These are phyloP conservation scores for Dryadula phaetusa DNA, from an alignment of 2,888 invertebrate genomes.

Conservation along the genomic window DNA sequence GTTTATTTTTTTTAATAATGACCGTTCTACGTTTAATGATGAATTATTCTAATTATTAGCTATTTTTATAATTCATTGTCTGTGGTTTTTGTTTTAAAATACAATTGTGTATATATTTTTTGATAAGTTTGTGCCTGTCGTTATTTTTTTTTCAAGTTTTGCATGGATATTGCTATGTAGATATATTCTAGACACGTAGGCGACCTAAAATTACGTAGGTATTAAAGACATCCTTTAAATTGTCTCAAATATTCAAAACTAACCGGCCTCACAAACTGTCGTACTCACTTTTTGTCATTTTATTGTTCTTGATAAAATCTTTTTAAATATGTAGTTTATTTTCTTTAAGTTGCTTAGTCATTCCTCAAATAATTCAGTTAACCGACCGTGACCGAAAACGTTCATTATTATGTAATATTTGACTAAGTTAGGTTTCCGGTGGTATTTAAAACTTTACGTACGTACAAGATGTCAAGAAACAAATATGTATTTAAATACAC, in stretches of 20 bases:
- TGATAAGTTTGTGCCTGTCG: not conserved
- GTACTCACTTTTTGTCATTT: conserved; percentile 36
- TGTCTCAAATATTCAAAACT: conserved; percentile 43
- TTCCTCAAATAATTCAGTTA: conserved; percentile 20
- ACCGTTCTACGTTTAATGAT: not conserved
- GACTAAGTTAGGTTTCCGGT: conserved; percentile 5
- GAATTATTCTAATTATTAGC: not conserved
- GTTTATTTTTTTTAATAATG: not conserved
- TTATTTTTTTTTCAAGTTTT: conserved; percentile 8
- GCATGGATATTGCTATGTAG: no score
- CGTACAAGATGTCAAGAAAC: no score
- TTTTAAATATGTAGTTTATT: conserved; percentile 23
- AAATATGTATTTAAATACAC: no score
- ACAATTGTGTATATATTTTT: not conserved
- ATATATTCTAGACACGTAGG: conserved; percentile 48
- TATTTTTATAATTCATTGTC: not conserved
- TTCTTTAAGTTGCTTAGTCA: conserved; percentile 15
- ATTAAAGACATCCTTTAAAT: conserved; percentile 42
- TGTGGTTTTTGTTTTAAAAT: not conserved
- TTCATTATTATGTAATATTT: conserved; percentile 23
- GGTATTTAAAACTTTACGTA: not conserved
- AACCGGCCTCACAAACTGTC: conserved; percentile 43
- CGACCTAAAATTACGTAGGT: conserved; percentile 46
- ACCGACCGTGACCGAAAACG: conserved; percentile 19
- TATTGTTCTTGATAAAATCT: conserved; percentile 38